Conservation (phyloP, 2,797 vertebrate genomes). For the Liasis olivaceus region DNA sequence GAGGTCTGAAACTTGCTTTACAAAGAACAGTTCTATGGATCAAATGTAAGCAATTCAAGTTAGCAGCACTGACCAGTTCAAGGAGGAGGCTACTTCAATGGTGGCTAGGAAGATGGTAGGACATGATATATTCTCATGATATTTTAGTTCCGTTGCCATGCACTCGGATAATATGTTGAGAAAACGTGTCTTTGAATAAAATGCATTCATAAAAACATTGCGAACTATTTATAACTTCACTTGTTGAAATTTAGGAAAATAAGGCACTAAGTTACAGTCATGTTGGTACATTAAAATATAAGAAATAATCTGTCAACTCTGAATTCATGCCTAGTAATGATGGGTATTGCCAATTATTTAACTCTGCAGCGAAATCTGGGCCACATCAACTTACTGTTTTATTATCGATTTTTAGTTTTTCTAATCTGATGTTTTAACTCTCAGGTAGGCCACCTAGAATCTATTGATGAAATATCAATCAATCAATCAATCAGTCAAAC, state of each 20-base stretch:
- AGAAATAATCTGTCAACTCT: neutral
- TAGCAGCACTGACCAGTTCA: no score
- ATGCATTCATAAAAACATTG: neutral
- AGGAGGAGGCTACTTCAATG: neutral
- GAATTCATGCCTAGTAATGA: neutral
- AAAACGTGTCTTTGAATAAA: neutral
- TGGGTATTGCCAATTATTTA: neutral
- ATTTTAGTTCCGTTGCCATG: neutral
- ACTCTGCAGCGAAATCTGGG: no score
- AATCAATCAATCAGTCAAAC: neutral
- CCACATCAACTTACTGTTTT: neutral
- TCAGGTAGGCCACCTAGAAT: neutral
- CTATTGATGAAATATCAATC: neutral
- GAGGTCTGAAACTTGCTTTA: neutral
- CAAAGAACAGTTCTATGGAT: neutral
- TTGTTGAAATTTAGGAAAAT: constrained; percentile 12
- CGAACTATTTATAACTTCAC: neutral
- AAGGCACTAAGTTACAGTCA: neutral
- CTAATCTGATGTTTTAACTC: neutral
- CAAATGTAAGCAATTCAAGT: neutral
- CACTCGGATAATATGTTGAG: neutral
- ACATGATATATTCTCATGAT: neutral
- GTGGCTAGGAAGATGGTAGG: neutral
- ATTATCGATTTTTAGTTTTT: neutral
- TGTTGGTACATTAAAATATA: neutral